These are phyloP conservation scores for Hystrix brachyura DNA, from an alignment of 2,113 vertebrate species.

Conservation along the genomic window DNA sequence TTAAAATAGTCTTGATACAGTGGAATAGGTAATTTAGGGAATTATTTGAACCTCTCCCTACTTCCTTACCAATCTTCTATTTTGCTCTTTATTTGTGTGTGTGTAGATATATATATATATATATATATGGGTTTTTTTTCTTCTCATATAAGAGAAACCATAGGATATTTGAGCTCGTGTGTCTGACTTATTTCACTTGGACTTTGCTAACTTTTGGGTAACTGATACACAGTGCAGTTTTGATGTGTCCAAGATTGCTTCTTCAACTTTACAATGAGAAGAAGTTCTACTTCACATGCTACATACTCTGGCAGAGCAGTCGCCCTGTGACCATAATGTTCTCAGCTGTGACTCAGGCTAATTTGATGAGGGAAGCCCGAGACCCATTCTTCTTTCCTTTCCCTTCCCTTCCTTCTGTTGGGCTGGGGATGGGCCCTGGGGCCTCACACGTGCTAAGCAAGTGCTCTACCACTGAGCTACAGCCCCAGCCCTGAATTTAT, in stretches of 20 bases:
- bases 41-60: neutral
- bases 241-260: neutral
- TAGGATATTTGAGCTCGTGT: neutral
- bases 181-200: neutral
- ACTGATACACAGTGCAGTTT: accelerated
- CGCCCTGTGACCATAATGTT: accelerated
- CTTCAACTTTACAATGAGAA: neutral
- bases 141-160: neutral
- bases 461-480: neutral
- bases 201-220: neutral
- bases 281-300: neutral
- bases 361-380: neutral
- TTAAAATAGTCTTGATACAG: neutral
- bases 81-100: too few relatives aligned
- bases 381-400: neutral
- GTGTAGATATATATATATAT: neutral
- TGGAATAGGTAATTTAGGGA: neutral
- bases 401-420: neutral
- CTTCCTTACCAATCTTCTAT: neutral
- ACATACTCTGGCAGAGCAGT: accelerated
- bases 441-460: neutral
- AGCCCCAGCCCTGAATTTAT: neutral
- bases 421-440: neutral
- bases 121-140: neutral
- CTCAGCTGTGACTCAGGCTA: neutral